Evolutionary conservation across 92 coral and sea anemone species (phyloP).

Genomic region (Paragorgia papillata): DNA sequence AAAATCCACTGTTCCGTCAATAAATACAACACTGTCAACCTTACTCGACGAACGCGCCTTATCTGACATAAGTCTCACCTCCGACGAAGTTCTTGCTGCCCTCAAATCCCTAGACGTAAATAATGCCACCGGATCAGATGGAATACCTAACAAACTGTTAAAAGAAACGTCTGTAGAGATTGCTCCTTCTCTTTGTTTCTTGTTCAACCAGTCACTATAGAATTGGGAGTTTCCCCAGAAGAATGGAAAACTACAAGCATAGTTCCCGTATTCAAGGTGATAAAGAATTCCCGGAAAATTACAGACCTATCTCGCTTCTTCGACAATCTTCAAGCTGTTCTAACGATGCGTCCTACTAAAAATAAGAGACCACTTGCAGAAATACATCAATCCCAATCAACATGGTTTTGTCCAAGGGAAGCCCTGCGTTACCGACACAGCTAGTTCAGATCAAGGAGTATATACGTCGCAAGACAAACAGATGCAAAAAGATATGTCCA

Average conservation of each 20-base stretch:
- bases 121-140: slow-evolving; percentile 46
- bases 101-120: slow-evolving; percentile 35
- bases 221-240: not conserved
- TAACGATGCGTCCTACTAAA: not conserved
- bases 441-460: too few relatives aligned
- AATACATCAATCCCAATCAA: too few relatives aligned
- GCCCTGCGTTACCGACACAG: too few relatives aligned
- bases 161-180: slow-evolving; percentile 16
- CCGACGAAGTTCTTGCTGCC: slow-evolving; percentile 35
- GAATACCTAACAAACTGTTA: not conserved
- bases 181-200: not conserved
- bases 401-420: too few relatives aligned
- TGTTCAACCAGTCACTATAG: slow-evolving; percentile 8
- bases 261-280: not conserved
- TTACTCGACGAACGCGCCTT: not conserved
- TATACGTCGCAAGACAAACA: too few relatives aligned
- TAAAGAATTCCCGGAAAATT: slow-evolving; percentile 11
- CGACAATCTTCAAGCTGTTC: not conserved
- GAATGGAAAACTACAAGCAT: slow-evolving; percentile 2
- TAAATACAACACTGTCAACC: not conserved
- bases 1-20: slow-evolving; percentile 11
- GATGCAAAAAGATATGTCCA: slow-evolving; percentile 3
- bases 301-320: not conserved
- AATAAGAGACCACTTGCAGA: too few relatives aligned
- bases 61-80: slow-evolving; percentile 18